These are phyloP conservation scores for Apistogramma diplotaenia DNA, from an alignment of 2,113 vertebrate species.

Conservation along the genomic window DNA sequence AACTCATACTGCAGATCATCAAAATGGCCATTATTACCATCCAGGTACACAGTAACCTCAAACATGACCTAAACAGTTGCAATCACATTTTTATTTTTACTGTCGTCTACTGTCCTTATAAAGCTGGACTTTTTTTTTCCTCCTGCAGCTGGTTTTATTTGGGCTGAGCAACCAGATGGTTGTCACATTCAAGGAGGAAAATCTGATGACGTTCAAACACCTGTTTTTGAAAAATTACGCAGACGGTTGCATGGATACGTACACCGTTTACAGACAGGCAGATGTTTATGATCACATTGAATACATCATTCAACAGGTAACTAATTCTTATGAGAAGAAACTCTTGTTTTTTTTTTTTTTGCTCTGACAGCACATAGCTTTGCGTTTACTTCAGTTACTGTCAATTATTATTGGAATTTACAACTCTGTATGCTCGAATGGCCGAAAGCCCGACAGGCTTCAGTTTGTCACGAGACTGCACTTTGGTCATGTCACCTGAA, in stretches of 20 bases:
- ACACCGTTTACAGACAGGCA: constrained; percentile 85
- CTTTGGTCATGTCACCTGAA: constrained; percentile 30
- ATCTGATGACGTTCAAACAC: constrained; percentile 88
- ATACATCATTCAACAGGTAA: constrained; percentile 84
- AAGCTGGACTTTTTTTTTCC: background rate
- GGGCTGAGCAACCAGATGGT: constrained; percentile 95
- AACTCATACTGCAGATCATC: constrained; percentile 87
- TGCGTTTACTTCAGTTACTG: background rate
- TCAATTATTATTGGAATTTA: constrained; percentile 33
- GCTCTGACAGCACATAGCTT: background rate
- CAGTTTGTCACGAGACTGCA: constrained; percentile 16
- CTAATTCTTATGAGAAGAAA: background rate
- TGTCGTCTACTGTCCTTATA: background rate
- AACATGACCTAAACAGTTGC: background rate
- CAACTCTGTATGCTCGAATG: background rate
- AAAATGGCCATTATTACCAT: constrained; percentile 89
- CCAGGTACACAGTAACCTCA: constrained; percentile 75
- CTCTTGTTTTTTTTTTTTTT: background rate
- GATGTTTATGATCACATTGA: constrained; percentile 86
- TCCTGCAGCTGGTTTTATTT: constrained; percentile 86
- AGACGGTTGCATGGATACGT: constrained; percentile 78
- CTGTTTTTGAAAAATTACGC: constrained; percentile 88
- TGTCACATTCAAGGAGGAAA: constrained; percentile 91
- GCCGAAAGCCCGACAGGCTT: background rate
- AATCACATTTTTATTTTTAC: background rate